Percentiles rank a stretch among this genome's conserved stretches.
These are phyloP conservation scores for Hyla sarda DNA, from an alignment of 2,113 vertebrate species.

Conservation along the genomic window DNA sequence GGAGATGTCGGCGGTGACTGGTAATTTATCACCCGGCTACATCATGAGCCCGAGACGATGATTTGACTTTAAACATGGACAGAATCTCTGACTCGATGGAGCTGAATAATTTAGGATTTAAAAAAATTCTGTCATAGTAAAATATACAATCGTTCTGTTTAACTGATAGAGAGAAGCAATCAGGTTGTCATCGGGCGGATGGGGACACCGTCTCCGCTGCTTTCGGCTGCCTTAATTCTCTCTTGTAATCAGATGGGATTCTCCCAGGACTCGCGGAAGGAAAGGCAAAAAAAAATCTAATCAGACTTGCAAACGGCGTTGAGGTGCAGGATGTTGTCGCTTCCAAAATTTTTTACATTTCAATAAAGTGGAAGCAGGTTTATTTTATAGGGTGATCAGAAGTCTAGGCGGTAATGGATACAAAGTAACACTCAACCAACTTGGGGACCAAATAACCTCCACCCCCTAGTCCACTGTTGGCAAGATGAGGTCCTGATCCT, in stretches of 20 bases:
- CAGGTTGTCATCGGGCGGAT: conserved; percentile 44
- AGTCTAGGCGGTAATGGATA: not conserved
- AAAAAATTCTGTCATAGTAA: conserved; percentile 59
- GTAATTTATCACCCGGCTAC: conserved; percentile 57
- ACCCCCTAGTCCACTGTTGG: too few species aligned
- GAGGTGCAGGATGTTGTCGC: conserved; percentile 12
- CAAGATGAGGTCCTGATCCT: too few species aligned
- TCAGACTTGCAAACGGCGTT: conserved; percentile 44
- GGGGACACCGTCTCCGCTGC: conserved; percentile 25
- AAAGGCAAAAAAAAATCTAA: conserved; percentile 39
- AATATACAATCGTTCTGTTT: conserved; percentile 58
- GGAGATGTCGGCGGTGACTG: conserved; percentile 56
- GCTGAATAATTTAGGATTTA: conserved; percentile 58
- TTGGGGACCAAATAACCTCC: too few species aligned
- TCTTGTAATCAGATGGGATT: conserved; percentile 48
- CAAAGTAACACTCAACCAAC: not conserved
- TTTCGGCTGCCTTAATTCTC: conserved; percentile 46
- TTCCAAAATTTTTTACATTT: not conserved
- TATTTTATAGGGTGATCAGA: not conserved
- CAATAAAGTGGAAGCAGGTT: not conserved
- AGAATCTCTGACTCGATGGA: conserved; percentile 50
- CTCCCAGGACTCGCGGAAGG: conserved; percentile 10
- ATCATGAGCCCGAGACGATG: conserved; percentile 42
- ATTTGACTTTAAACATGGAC: conserved; percentile 58
- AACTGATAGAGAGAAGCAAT: conserved; percentile 57